Evolutionary conservation across 92 coral and sea anemone genomes (phyloP), one percentile per base, ranked within the genome.

Genomic region (Heteractis magnifica): DNA sequence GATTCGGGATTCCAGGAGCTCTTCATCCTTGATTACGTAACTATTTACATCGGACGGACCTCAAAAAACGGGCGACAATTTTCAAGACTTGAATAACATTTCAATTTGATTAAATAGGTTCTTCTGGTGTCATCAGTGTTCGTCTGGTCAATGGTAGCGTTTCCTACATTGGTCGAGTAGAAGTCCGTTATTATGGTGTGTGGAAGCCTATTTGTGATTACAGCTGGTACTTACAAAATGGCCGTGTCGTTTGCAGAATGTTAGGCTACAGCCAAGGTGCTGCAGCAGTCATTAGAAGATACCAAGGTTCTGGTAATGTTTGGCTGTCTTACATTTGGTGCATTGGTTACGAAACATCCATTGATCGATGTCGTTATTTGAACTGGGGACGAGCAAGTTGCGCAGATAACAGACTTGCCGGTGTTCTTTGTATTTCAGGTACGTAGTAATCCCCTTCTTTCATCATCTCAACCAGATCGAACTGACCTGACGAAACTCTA

Each of bases 151-250:
- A 58, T 77, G 44, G 3, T 16, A 49, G 1, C 23, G 26, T 1
- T 2, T 16, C 72, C 2, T 18, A 41, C 52, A 20, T 8, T 6
- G 82, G 82, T 78, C 72, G 7, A 59, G 82, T 78, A 78, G 51
- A 58, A 78, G 52, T 78, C 48, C 49, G 49, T 21, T 78, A 78
- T 41, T 70, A 78, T 78, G 82, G 82, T 59, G 52, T 78, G 56
- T 44, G 19, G 52, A 55, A 70, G 65, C 19, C 71, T 0, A 56
- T 78, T 41, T 78, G 82, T 78, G 73, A 51, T 41, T 65, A 78
- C 19, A 20, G 65, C 1, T 78, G 82, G 82, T 52, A 78, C 60
- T 56, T 19, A 50, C 44, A 21, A 34, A 52, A 34, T 60, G 73
- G 72, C 0, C 4, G 58, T 59, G 82, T 78, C 19, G 65, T 78